Evolutionary conservation across 2,797 vertebrate species (phyloP), one percentile per base, ranked within the genome.

Genomic region (Pteropus rufus): DNA sequence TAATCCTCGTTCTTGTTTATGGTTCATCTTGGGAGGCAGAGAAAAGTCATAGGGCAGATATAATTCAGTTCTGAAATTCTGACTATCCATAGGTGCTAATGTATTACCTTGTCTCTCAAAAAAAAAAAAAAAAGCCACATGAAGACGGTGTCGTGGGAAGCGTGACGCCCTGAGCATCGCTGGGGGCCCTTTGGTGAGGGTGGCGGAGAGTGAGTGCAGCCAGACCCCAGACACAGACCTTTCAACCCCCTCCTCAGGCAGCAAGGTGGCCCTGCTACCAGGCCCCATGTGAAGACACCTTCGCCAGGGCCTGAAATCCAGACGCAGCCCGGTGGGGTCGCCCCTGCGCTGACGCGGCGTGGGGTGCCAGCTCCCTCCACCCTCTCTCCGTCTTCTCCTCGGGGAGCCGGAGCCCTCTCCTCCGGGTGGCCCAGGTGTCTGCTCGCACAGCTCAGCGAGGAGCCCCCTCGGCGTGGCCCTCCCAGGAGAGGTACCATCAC

Each of bases 301-400:
- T 34, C 1, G 0, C 34, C 76, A 8, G 36, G 26, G 23, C 31
- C 86, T 52, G 34, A 34, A 80, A 52, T 39, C 73, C 34, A 7
- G 10, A 34, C 21, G 39, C 58, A 36, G 83, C 31, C 10, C 9
- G 1, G 4, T 1, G 2, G 54, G 36, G 81, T 36, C 5, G 4
- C 41, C 7, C 5, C 56, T 73, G 39, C 6, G 0, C 26, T 18
- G 34, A 16, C 3, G 29, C 0, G 0, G 18, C 1, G 0, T 4
- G 4, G 29, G n/a, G 26, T 3, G 14, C 75, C 8, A 0, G 18
- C 82, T 26, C 7, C n/a, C 0, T 3, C 44, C 5, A 10, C 44
- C 44, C 44, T 46, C 11, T 4, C 26, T 26, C 31, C 0, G 0
- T 10, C 36, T 34, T 10, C 36, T 34, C 41, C 4, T 2, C 4